phyloP scores from a whole-genome alignment of 2,888 invertebrate species.

The Dinocampus coccinellae region DNA sequence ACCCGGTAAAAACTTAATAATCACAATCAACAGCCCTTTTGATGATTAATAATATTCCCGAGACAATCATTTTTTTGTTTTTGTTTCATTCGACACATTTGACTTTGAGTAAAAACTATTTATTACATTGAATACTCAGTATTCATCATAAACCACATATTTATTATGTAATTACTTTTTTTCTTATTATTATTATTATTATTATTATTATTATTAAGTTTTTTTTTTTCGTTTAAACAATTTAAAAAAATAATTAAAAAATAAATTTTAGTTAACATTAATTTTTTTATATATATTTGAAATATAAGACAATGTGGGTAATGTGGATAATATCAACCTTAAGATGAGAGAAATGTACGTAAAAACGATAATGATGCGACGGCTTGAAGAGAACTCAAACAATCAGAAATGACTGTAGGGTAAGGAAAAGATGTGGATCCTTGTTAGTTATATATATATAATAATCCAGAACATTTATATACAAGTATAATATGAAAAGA shows the following conservation, averaged over 20 bases:
- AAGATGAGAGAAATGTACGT: neutral
- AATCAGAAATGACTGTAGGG: neutral
- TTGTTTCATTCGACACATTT: slow-evolving; percentile 55
- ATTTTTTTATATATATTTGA: neutral
- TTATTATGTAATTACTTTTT: too few relatives aligned
- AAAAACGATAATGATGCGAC: neutral
- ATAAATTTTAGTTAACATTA: neutral
- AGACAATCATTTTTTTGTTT: too few relatives aligned
- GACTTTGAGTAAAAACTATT: slow-evolving; percentile 49
- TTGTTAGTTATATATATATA: neutral
- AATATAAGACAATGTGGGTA: neutral
- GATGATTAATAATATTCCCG: slow-evolving; percentile 51
- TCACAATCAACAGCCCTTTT: slow-evolving; percentile 42
- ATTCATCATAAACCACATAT: too few relatives aligned
- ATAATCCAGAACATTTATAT: neutral
- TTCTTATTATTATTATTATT: too few relatives aligned
- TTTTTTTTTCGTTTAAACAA: too few relatives aligned
- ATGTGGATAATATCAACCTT: neutral
- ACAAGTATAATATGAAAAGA: neutral
- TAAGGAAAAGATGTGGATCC: slow-evolving; percentile 2
- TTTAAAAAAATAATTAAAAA: neutral
- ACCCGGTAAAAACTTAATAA: slow-evolving; percentile 34
- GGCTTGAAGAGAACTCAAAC: neutral
- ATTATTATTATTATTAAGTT: too few relatives aligned
- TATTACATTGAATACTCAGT: too few relatives aligned